Conservation (phyloP, 2,113 vertebrate species). For the Puffinus mauretanicus region DNA sequence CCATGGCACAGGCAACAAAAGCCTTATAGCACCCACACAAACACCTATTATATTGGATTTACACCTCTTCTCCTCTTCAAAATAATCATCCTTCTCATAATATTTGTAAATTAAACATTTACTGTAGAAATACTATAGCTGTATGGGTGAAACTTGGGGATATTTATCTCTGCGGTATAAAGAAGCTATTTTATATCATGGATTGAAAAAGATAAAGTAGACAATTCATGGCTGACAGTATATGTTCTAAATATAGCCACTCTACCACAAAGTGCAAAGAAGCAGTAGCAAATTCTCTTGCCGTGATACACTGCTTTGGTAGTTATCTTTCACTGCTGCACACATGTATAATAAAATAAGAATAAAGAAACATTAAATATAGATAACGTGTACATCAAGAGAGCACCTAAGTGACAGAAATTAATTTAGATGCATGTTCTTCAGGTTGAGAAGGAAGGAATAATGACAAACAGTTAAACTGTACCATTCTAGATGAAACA, state of each 20-base stretch:
- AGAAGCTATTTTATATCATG: not conserved
- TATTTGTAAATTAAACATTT: not conserved
- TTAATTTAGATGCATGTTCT: not conserved
- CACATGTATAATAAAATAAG: not conserved
- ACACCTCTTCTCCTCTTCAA: not conserved
- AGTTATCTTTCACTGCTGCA: not conserved
- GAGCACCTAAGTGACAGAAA: not conserved
- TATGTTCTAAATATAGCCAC: not conserved
- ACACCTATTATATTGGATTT: not conserved
- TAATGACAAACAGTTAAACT: not conserved
- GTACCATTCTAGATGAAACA: not conserved
- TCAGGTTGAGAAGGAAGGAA: not conserved
- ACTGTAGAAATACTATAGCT: not conserved
- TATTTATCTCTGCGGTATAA: not conserved
- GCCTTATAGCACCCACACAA: not conserved
- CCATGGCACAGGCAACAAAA: not conserved
- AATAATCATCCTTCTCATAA: not conserved
- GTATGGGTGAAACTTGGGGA: not conserved
- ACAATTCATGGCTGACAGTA: not conserved
- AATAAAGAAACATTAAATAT: not conserved
- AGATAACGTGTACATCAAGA: not conserved
- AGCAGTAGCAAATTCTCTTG: not conserved
- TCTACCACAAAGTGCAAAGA: not conserved
- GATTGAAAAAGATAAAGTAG: not conserved
- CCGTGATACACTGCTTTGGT: not conserved